Evolutionary conservation across 2,113 vertebrate genomes (phyloP).

Genomic region (Oreochromis tanganicae): DNA sequence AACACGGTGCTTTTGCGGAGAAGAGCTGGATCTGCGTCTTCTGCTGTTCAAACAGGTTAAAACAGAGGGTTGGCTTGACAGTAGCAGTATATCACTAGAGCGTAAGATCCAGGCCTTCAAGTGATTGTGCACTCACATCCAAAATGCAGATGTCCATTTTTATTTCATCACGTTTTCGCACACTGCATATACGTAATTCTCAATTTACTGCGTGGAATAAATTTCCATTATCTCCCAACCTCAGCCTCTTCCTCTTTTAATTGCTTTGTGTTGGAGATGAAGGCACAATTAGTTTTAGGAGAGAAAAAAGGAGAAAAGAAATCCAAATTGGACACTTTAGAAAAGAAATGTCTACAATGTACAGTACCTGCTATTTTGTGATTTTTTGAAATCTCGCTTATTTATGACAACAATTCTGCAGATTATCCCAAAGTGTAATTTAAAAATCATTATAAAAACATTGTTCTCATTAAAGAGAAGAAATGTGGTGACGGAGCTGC

Average conservation of each 20-base stretch:
- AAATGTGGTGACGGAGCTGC: not conserved
- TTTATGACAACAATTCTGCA: not conserved
- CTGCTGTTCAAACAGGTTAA: constrained; percentile 16
- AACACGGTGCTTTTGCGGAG: not conserved
- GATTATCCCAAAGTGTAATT: not conserved
- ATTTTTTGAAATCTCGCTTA: not conserved
- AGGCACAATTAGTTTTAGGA: constrained; percentile 34
- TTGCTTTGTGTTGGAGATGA: constrained; percentile 33
- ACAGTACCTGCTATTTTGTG: not conserved
- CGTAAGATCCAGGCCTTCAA: constrained; percentile 12
- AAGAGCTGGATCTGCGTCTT: not conserved
- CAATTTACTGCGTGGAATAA: constrained; percentile 44
- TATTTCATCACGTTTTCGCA: constrained; percentile 38
- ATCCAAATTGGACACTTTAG: constrained; percentile 14
- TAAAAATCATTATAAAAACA: not conserved
- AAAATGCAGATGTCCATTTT: constrained; percentile 43
- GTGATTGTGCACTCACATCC: constrained; percentile 33
- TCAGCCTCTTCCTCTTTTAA: constrained; percentile 52
- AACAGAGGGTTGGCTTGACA: not conserved
- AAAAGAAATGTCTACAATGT: not conserved
- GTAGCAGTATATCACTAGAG: constrained; percentile 26
- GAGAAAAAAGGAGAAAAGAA: not conserved
- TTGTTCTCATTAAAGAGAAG: not conserved
- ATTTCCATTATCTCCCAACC: constrained; percentile 55
- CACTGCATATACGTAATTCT: constrained; percentile 17